Evolutionary conservation across 2,113 vertebrate species (phyloP), one percentile per base, ranked within the genome.

Genomic region (Grallaria varia): DNA sequence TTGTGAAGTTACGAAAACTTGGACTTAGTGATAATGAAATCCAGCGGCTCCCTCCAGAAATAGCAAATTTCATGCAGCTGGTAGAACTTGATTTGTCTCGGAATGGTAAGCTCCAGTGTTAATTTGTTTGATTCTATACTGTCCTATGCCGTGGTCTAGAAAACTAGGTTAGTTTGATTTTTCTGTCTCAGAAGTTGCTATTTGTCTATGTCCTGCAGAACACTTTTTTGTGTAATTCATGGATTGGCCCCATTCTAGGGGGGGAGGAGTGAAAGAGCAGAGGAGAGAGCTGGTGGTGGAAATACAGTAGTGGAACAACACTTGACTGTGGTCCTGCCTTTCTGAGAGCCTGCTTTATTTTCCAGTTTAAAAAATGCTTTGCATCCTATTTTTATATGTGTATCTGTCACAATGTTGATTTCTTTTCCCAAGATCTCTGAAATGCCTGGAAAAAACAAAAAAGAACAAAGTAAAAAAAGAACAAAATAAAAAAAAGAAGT

Each of bases 21-120:
- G 98, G 99, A 84, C 98, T 99, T 96, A 99, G 99, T 93, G 99
- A 99, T 98, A 99, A 99, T 89, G 99, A 99, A 98, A 99, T 99
- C 97, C 99, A 99, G 90, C 98, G 98, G 31, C 98, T 99, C 91
- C 99, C 99, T 83, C 98, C 99, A 92, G 99, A 99, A 97, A 99
- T 99, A 90, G 99, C 99, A 3, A 99, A 99, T 98, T 99, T 99
- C 96, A 99, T 99, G 98, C 98, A 99, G 96, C 97, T 99, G 82
- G 99, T 99, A 50, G 99, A 99, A 91, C 98, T 99, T 44, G 99
- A 99, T 67, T 97, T 99, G 80, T 99, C 99, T 87, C 98, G 99
- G 96, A 99, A 99, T 95, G 99, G 99, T 99, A 97, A 98, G 97
- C 72, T 42, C 37, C n/a, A 21, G 2, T 23, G 60, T 68, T 75